Evolutionary conservation across 2,888 invertebrate genomes (phyloP).

Genomic region (Nephrotoma guestfalica): DNA sequence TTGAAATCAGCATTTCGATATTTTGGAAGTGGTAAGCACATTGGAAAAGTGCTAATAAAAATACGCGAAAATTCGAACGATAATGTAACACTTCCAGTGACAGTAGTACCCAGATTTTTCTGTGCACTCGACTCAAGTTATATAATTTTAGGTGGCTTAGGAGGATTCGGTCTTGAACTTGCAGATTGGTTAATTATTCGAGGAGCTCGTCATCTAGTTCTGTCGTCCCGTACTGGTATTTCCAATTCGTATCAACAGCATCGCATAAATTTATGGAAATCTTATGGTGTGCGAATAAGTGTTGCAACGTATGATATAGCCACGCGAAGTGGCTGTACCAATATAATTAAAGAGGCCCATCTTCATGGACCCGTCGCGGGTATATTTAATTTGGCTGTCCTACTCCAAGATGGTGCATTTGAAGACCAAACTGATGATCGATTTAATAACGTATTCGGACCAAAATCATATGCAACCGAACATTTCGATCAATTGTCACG

Average conservation of each 20-base stretch:
- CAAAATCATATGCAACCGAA: constrained; percentile 70
- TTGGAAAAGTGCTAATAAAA: constrained; percentile 50
- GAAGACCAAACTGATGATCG: constrained; percentile 58
- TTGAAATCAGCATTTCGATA: constrained; percentile 56
- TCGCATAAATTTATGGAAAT: constrained; percentile 54
- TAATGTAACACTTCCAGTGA: constrained; percentile 20
- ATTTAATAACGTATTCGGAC: constrained; percentile 51
- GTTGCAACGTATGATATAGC: constrained; percentile 60
- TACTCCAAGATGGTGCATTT: constrained; percentile 58
- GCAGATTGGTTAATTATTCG: constrained; percentile 73
- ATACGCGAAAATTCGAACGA: constrained; percentile 21
- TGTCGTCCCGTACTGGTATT: constrained; percentile 68
- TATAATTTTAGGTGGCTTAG: constrained; percentile 65
- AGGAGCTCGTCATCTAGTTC: constrained; percentile 61
- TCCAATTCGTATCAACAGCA: constrained; percentile 68
- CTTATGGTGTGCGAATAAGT: constrained; percentile 50
- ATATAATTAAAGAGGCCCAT: constrained; percentile 47
- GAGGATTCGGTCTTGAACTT: constrained; percentile 84
- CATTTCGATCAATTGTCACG: constrained; percentile 56
- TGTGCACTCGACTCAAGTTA: constrained; percentile 30
- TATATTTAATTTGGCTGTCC: constrained; percentile 82
- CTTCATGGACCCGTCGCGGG: constrained; percentile 58
- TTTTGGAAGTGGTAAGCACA: constrained; percentile 58
- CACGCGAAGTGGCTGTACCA: constrained; percentile 49
- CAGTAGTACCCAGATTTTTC: constrained; percentile 21